Evolutionary conservation across 2,113 vertebrate species (phyloP).

Genomic region (Willisornis vidua): DNA sequence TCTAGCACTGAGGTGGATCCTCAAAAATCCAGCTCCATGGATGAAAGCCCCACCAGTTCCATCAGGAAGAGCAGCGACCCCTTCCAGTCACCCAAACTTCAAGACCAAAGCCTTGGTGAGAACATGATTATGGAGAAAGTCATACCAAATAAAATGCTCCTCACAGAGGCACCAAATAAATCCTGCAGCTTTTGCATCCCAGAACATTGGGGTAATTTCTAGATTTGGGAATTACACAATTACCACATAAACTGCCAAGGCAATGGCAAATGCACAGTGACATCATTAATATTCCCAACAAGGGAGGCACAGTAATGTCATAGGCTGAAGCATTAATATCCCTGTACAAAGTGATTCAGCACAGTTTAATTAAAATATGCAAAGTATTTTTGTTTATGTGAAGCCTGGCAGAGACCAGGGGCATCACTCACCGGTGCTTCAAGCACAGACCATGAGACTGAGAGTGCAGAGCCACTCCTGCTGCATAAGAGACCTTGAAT

Average conservation of each 20-base stretch:
- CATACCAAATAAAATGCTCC: not conserved
- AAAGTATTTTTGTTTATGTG: not conserved
- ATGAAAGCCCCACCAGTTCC: not conserved
- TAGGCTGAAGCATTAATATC: not conserved
- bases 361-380: not conserved
- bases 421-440: not conserved
- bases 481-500: too few relatives aligned
- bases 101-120: not conserved
- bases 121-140: rapidly evolving
- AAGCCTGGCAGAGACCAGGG: not conserved
- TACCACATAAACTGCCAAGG: not conserved
- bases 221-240: not conserved
- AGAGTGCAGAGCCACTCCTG: not conserved
- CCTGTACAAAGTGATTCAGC: not conserved
- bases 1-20: not conserved
- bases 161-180: not conserved
- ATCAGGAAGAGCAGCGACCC: rapidly evolving
- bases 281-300: not conserved
- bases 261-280: not conserved
- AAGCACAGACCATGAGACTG: rapidly evolving
- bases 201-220: not conserved
- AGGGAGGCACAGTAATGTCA: not conserved
- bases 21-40: not conserved
- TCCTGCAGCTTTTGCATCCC: not conserved
- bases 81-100: not conserved